Percentiles rank a stretch among this genome's conserved stretches.
phyloP scores from a whole-genome alignment of 2,797 vertebrate genomes.

The Prionace glauca region DNA sequence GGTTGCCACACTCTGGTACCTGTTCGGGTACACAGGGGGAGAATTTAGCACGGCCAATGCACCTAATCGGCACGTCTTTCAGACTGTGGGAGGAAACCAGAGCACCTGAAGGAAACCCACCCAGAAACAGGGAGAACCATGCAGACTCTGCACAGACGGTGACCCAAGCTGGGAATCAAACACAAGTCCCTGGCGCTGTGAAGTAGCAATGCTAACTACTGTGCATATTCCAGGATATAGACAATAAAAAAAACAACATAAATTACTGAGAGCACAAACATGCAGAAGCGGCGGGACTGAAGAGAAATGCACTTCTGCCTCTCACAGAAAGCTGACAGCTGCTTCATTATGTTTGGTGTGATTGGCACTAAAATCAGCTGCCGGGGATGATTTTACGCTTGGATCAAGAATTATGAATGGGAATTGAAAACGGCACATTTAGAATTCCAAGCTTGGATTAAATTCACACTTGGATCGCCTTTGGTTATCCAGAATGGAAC shows the following conservation, averaged over 20 bases:
- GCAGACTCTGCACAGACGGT: too few species aligned
- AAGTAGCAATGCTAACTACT: too few species aligned
- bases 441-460: conserved; percentile 32
- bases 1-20: too few species aligned
- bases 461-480: conserved; percentile 14
- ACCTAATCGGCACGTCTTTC: too few species aligned
- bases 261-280: background rate
- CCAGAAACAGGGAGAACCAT: too few species aligned
- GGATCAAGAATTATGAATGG: conserved; percentile 35
- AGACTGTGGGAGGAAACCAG: too few species aligned
- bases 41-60: too few species aligned
- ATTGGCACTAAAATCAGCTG: background rate
- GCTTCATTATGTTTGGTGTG: conserved; percentile 31
- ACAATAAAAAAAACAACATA: background rate
- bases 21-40: too few species aligned
- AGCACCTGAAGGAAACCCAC: too few species aligned
- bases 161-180: too few species aligned
- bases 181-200: too few species aligned
- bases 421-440: background rate
- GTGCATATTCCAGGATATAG: background rate
- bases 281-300: background rate
- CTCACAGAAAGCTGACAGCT: conserved; percentile 10
- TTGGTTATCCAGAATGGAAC: conserved; percentile 1
- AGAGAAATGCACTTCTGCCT: background rate
- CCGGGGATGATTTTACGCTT: conserved; percentile 5